A percentile compares a stretch with the other conserved stretches of the same genome.
Evolutionary conservation across 2,113 vertebrate genomes (phyloP).

Genomic region (Jaculus jaculus): DNA sequence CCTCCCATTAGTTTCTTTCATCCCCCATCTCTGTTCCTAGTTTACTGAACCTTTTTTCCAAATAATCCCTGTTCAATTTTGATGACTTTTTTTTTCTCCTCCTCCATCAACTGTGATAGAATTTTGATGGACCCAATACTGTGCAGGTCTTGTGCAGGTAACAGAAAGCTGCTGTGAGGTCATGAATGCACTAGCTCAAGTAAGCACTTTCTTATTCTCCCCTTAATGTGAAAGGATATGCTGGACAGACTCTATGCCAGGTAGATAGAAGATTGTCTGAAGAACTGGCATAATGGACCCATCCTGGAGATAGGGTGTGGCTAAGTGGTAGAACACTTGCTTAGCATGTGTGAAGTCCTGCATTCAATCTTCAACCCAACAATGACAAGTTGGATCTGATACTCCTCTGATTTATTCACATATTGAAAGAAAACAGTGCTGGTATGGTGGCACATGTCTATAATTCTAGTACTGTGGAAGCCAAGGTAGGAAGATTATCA

Average conservation of each 20-base stretch:
- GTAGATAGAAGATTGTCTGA: conserved; percentile 8
- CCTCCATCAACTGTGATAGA: no score
- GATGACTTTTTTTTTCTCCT: no score
- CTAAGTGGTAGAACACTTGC: neutral
- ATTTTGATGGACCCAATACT: no score
- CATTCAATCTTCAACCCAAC: neutral
- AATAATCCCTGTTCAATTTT: no score
- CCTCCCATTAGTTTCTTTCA: no score
- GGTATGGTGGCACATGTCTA: neutral
- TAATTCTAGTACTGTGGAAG: neutral
- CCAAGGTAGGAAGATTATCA: neutral
- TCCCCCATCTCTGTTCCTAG: no score
- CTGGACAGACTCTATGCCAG: conserved; percentile 3
- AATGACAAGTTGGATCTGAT: neutral
- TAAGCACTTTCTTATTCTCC: neutral
- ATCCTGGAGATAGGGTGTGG: neutral
- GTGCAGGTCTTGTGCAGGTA: no score
- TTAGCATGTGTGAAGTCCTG: neutral
- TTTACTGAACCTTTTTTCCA: no score
- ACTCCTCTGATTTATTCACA: neutral
- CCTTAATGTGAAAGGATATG: conserved; percentile 15
- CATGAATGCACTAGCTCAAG: no score
- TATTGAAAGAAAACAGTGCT: conserved; percentile 20
- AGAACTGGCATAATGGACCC: neutral
- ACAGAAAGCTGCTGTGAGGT: no score